Conservation (phyloP, 2,113 vertebrate genomes). For the Colaptes auratus region DNA sequence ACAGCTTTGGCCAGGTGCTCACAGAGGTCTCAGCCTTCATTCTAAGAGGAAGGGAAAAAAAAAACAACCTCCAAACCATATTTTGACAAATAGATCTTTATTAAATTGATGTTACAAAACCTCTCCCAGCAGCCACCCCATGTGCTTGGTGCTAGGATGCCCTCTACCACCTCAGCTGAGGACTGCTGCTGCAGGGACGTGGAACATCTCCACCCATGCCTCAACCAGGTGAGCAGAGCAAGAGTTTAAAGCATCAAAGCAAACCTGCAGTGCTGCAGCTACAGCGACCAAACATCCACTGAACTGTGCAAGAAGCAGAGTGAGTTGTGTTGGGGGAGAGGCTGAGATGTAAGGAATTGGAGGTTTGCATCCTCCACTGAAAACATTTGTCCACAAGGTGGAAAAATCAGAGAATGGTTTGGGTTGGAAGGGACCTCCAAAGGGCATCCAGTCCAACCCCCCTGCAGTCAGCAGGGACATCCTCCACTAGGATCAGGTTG, state of each 20-base stretch:
- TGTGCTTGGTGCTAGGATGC: not conserved
- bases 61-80: rapidly evolving
- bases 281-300: not conserved
- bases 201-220: not conserved
- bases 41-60: not conserved
- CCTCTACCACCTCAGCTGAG: not conserved
- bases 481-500: too few relatives aligned
- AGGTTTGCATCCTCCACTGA: not conserved
- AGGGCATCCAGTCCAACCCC: too few relatives aligned
- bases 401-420: not conserved
- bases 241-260: not conserved
- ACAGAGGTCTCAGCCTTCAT: not conserved
- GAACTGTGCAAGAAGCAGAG: not conserved
- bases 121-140: rapidly evolving
- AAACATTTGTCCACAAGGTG: not conserved
- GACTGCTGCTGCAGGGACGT: not conserved
- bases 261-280: not conserved
- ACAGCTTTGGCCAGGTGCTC: not conserved
- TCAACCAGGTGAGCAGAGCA: rapidly evolving
- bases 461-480: too few relatives aligned
- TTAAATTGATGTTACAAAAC: constrained; percentile 9
- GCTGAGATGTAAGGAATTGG: not conserved
- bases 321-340: rapidly evolving
- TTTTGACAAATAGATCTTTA: constrained; percentile 42
- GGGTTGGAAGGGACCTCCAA: too few relatives aligned